Conservation (phyloP, 2,797 vertebrate genomes). For the Euthynnus affinis region DNA sequence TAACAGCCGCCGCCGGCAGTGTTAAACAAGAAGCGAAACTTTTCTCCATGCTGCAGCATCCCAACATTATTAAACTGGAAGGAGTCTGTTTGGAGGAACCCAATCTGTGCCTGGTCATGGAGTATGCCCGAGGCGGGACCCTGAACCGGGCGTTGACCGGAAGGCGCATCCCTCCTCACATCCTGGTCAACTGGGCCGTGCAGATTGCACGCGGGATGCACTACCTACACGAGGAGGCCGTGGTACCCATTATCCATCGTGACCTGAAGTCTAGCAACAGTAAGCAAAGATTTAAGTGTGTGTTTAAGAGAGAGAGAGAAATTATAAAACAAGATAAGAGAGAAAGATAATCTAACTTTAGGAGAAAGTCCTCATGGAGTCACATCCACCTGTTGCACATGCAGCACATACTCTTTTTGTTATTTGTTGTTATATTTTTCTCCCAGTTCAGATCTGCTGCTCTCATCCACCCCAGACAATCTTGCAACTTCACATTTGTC, state of each 20-base stretch:
- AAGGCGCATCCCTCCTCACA: constrained; percentile 93
- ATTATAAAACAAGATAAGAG: not conserved
- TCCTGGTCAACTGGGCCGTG: constrained; percentile 96
- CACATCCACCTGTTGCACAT: constrained; percentile 49
- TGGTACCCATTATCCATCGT: constrained; percentile 94
- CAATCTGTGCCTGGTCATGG: constrained; percentile 96
- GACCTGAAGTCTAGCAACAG: constrained; percentile 98
- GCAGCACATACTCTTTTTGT: not conserved
- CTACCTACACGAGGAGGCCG: constrained; percentile 94
- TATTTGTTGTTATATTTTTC: not conserved
- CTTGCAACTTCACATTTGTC: not conserved
- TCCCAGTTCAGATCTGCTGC: not conserved
- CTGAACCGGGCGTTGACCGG: constrained; percentile 92
- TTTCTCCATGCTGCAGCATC: constrained; percentile 94
- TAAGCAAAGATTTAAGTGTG: constrained; percentile 81
- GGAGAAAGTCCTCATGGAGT: not conserved
- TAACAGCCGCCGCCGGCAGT: constrained; percentile 90
- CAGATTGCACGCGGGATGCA: constrained; percentile 96
- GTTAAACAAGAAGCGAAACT: constrained; percentile 94
- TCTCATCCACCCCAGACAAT: not conserved
- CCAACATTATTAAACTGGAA: constrained; percentile 93
- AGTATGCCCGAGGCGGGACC: constrained; percentile 94
- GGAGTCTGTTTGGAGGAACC: constrained; percentile 95
- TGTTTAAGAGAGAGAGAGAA: not conserved
- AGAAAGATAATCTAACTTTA: not conserved